Evolutionary conservation across 1,140 invertebrate species (phyloP).

Genomic region (Drosophila lini): DNA sequence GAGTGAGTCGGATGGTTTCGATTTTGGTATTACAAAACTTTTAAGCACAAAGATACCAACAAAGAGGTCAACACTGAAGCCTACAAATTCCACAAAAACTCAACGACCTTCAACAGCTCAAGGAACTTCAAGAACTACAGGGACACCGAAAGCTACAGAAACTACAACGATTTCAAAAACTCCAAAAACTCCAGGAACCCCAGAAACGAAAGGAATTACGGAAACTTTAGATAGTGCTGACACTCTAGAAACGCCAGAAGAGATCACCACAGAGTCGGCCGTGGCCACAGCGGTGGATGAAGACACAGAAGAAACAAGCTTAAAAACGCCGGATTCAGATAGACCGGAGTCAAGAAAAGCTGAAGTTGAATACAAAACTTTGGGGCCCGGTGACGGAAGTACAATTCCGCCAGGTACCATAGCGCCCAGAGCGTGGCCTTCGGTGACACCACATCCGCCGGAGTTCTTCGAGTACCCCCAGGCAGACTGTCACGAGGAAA

Average conservation of each 20-base stretch:
- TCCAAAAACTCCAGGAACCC: background rate
- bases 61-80: background rate
- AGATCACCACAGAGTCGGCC: constrained; percentile 2
- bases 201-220: background rate
- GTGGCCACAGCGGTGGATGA: too few species aligned
- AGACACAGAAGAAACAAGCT: background rate
- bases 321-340: too few species aligned
- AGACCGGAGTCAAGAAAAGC: background rate
- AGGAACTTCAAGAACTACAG: background rate
- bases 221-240: background rate
- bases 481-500: constrained; percentile 53
- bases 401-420: background rate
- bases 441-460: constrained; percentile 34
- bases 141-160: background rate
- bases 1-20: background rate
- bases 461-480: constrained; percentile 51
- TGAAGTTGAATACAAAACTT: background rate
- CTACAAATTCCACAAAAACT: background rate
- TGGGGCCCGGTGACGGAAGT: too few species aligned
- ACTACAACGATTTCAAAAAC: background rate
- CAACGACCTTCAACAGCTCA: background rate
- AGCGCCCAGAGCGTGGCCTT: background rate
- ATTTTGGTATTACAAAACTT: background rate
- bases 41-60: background rate
- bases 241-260: background rate